Conservation (phyloP, 2,888 invertebrate species). For the Mythimna impura region DNA sequence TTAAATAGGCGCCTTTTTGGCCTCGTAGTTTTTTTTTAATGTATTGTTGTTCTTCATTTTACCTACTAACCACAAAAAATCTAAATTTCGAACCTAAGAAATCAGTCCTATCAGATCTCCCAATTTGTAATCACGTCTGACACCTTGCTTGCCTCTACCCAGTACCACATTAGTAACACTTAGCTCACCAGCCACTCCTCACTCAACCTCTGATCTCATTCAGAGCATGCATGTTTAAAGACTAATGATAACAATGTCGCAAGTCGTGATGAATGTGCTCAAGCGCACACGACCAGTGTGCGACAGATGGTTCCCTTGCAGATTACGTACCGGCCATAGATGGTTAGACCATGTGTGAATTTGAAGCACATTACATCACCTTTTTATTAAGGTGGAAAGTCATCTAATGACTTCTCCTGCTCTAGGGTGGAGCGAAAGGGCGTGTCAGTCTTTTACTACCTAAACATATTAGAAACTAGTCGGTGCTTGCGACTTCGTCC, state of each 20-base stretch:
- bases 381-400: background rate
- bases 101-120: no score
- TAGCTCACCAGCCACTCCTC: constrained; percentile 23
- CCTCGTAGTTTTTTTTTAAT: no score
- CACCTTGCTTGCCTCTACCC: background rate
- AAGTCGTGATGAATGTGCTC: constrained; percentile 51
- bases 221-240: constrained; percentile 32
- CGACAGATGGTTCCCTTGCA: constrained; percentile 53
- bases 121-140: background rate
- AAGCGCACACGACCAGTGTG: constrained; percentile 44
- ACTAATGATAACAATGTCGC: constrained; percentile 53
- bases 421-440: no score
- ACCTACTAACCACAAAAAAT: no score
- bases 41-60: no score
- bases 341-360: constrained; percentile 41
- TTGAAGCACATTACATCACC: constrained; percentile 28
- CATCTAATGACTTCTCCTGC: no score
- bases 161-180: constrained; percentile 14
- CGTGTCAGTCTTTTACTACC: no score
- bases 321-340: constrained; percentile 45
- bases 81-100: no score
- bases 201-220: constrained; percentile 49
- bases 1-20: no score
- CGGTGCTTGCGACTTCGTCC: no score
- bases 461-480: no score